A percentile compares a stretch with the other conserved stretches of the same genome.
phyloP scores from a whole-genome alignment of 2,888 invertebrate genomes.

The Acanthosoma haemorrhoidale region DNA sequence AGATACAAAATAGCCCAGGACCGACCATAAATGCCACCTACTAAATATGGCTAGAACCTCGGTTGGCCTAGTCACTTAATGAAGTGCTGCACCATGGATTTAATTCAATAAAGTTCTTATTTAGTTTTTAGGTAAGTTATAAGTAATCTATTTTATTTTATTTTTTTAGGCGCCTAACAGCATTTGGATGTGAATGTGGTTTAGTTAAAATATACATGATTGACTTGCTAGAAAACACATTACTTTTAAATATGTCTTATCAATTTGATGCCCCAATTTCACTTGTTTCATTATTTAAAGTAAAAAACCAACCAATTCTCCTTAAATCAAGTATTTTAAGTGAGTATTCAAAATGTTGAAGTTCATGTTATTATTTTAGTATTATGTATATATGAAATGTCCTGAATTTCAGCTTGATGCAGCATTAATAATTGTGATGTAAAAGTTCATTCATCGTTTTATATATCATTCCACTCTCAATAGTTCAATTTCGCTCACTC shows the following conservation, averaged over 20 bases:
- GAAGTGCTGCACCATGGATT: not conserved
- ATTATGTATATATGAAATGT: too few species aligned
- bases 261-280: slow-evolving; percentile 38
- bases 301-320: slow-evolving; percentile 19
- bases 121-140: not conserved
- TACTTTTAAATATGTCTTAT: slow-evolving; percentile 28
- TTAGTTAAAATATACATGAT: slow-evolving; percentile 53
- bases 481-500: too few species aligned
- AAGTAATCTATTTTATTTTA: not conserved
- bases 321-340: not conserved
- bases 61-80: too few species aligned
- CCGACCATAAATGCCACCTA: too few species aligned
- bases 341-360: too few species aligned
- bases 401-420: too few species aligned
- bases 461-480: too few species aligned
- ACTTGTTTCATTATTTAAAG: slow-evolving; percentile 32
- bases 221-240: slow-evolving; percentile 48
- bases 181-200: slow-evolving; percentile 59
- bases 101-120: not conserved
- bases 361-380: too few species aligned
- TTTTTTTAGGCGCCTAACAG: slow-evolving; percentile 52
- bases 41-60: too few species aligned
- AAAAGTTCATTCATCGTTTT: too few species aligned
- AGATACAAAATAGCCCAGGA: too few species aligned
- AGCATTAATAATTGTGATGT: too few species aligned